Conservation (phyloP, 2,888 invertebrate species). For the Archaeoteleia sp. region DNA sequence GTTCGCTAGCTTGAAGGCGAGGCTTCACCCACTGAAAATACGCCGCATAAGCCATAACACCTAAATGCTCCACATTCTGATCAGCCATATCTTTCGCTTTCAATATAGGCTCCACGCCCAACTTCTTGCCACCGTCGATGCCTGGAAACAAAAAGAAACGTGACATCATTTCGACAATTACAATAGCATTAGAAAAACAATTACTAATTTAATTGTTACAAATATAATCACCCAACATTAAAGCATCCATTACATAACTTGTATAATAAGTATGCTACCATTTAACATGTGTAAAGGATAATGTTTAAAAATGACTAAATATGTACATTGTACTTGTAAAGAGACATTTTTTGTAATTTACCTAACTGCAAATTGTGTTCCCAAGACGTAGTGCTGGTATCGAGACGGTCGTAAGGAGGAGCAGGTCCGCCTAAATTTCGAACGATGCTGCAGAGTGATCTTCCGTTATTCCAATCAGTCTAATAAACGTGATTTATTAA, state of each 20-base stretch:
- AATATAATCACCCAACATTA: too few species aligned
- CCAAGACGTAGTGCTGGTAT: conserved; percentile 86
- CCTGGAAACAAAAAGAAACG: conserved; percentile 76
- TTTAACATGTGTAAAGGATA: too few species aligned
- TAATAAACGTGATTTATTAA: too few species aligned
- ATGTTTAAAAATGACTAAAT: background rate
- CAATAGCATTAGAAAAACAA: too few species aligned
- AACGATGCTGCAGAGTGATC: conserved; percentile 90
- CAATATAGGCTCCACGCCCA: conserved; percentile 92
- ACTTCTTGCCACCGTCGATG: conserved; percentile 78
- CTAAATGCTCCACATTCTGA: conserved; percentile 95
- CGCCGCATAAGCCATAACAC: conserved; percentile 98
- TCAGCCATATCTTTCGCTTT: conserved; percentile 96
- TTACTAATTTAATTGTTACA: too few species aligned
- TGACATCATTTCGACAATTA: too few species aligned
- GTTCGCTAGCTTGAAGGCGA: conserved; percentile 87
- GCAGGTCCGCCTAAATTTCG: conserved; percentile 92
- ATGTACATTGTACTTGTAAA: too few species aligned
- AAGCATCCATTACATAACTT: too few species aligned
- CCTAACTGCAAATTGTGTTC: conserved; percentile 88
- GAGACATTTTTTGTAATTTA: conserved; percentile 21
- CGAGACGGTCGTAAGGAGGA: conserved; percentile 86
- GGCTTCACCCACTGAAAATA: conserved; percentile 93
- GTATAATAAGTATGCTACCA: too few species aligned
- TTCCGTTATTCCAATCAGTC: conserved; percentile 98